These are phyloP conservation scores for Carabus problematicus DNA, from an alignment of 2,888 invertebrate species.

Conservation along the genomic window DNA sequence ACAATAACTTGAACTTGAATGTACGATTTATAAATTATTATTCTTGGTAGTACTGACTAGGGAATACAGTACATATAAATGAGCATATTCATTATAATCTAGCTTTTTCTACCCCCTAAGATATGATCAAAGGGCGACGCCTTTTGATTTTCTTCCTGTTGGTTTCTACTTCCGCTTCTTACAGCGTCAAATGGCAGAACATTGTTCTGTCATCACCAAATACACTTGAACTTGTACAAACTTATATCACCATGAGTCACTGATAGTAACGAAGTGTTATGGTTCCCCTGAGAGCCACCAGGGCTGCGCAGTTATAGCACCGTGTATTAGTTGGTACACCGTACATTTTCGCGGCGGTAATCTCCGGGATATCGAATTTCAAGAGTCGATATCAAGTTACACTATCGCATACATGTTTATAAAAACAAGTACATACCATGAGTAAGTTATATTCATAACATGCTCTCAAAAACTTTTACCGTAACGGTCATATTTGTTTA, in stretches of 20 bases:
- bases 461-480: not conserved
- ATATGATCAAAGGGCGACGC: not conserved
- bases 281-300: conserved; percentile 4
- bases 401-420: not conserved
- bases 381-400: not conserved
- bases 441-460: too few relatives aligned
- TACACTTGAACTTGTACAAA: too few relatives aligned
- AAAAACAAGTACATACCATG: too few relatives aligned
- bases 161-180: too few relatives aligned
- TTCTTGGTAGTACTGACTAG: too few relatives aligned
- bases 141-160: too few relatives aligned
- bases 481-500: not conserved
- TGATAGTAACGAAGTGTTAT: conserved; percentile 5
- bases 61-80: too few relatives aligned
- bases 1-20: too few relatives aligned
- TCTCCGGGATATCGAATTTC: conserved; percentile 14
- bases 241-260: conserved; percentile 8
- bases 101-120: not conserved
- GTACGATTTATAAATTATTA: too few relatives aligned
- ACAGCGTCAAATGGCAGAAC: too few relatives aligned
- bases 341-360: conserved; percentile 1
- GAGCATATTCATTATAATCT: too few relatives aligned
- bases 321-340: not conserved
- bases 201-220: not conserved
- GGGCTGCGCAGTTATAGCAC: not conserved